Evolutionary conservation across 92 coral and sea anemone genomes (phyloP).

Genomic region (Paragorgia papillata): DNA sequence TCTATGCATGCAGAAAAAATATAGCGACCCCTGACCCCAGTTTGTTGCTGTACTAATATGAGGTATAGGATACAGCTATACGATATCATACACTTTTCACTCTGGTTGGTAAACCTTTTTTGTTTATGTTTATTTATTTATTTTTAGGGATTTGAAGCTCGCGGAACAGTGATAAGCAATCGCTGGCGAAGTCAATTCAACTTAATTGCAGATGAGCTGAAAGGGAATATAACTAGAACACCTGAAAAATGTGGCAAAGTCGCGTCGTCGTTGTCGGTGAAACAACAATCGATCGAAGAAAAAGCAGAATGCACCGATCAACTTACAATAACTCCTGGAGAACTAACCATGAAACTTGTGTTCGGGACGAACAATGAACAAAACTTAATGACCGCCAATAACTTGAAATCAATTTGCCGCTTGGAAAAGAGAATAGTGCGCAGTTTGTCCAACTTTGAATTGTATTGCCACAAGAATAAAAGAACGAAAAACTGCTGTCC

Average conservation of each 20-base stretch:
- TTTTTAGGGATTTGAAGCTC: slow-evolving; percentile 91
- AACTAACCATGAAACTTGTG: slow-evolving; percentile 85
- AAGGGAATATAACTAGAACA: slow-evolving; percentile 44
- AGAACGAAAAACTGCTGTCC: slow-evolving; percentile 82
- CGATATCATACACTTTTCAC: too few species aligned
- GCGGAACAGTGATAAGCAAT: slow-evolving; percentile 86
- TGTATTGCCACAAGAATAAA: slow-evolving; percentile 66
- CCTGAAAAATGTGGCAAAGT: slow-evolving; percentile 43
- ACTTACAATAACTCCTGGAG: slow-evolving; percentile 61
- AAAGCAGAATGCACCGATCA: slow-evolving; percentile 2
- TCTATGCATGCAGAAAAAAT: too few species aligned
- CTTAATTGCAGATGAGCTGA: slow-evolving; percentile 55
- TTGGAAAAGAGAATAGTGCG: slow-evolving; percentile 78
- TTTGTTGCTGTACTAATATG: too few species aligned
- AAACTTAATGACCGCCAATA: slow-evolving; percentile 68
- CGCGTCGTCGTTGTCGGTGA: background rate
- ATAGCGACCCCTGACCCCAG: too few species aligned
- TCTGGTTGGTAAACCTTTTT: too few species aligned
- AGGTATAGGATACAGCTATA: too few species aligned
- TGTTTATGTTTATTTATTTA: too few species aligned
- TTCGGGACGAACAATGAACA: slow-evolving; percentile 55
- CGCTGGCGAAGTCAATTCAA: slow-evolving; percentile 84
- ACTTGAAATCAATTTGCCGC: slow-evolving; percentile 82
- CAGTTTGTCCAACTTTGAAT: slow-evolving; percentile 55
- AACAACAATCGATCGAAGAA: slow-evolving; percentile 22